Percentiles rank a stretch among this genome's conserved stretches.
Evolutionary conservation across 37 sponge, comb jelly and placozoan genomes (phyloP).

Genomic region (Petrosia ficiformis): DNA sequence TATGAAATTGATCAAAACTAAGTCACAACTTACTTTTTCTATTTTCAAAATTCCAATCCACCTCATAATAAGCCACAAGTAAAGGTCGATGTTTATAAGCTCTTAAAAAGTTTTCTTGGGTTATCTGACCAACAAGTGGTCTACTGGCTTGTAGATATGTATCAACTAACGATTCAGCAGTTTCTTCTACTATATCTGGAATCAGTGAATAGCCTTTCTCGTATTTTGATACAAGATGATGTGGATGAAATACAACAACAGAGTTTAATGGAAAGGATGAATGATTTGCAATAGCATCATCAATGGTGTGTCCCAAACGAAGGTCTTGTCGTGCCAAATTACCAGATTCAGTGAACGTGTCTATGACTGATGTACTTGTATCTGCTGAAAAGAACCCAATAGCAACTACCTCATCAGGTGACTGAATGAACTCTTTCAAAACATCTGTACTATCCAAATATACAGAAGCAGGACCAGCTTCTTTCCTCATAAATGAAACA

Average conservation of each 20-base stretch:
- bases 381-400: constrained; percentile 42
- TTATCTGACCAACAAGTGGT: constrained; percentile 70
- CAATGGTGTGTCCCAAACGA: constrained; percentile 43
- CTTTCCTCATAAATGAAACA: constrained; percentile 63
- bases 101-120: constrained; percentile 21
- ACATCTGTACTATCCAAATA: constrained; percentile 23
- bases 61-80: constrained; percentile 67
- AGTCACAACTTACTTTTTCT: constrained; percentile 23
- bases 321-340: constrained; percentile 33
- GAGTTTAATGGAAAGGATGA: constrained; percentile 16
- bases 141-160: constrained; percentile 10
- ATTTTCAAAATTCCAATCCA: constrained; percentile 44
- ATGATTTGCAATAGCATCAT: constrained; percentile 14
- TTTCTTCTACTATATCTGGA: not conserved
- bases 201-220: constrained; percentile 23
- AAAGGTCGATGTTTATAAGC: constrained; percentile 47
- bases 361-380: constrained; percentile 5
- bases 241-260: constrained; percentile 38
- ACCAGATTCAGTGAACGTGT: constrained; percentile 48
- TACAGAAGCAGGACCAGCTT: constrained; percentile 70
- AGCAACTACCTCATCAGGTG: constrained; percentile 15
- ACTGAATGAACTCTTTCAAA: constrained; percentile 32
- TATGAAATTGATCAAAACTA: not conserved
- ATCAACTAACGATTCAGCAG: not conserved
- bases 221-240: constrained; percentile 22